Base-by-base conservation (phyloP, 2,113 vertebrate species). In the Sapajus apella region DNA sequence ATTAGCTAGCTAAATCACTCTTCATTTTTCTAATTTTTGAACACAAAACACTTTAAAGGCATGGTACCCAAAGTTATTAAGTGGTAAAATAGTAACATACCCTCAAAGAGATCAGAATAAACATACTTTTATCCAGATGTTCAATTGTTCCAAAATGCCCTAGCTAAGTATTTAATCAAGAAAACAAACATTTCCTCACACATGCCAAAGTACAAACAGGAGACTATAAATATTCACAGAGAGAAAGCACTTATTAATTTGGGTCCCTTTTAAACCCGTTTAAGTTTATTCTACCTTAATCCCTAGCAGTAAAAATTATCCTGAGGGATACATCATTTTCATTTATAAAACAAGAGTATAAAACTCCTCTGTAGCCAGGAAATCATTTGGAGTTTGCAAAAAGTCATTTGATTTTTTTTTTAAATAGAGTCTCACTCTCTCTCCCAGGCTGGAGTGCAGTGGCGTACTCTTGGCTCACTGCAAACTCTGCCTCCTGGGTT, bases 341-440 rank as follows among this genome's bases (percentile, higher is more conserved):
- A 90, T 84, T 97, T 94, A 58, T 79, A 87, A 96, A 95, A 89
- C 70, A 81, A 47, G 21, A 80, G 8, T 23, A 58, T 75, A 84
- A 92, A 92, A 92, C n/a, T 84, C 64, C 45, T 92, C 68, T 11
- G 13, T 77, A 86, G 50, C 47, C 70, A 83, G 68, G 58, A 87
- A 92, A 47, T 47, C 68, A 30, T 94, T 82, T 73, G 8, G 68
- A 68, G 50, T 66, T 87, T 91, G 20, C 79, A 40, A 85, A 95
- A 89, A 89, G 73, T 87, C 91, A 85, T 91, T 76, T 87, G 37
- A 93, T 90, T 86, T 82, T 82, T 94, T 86, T 82, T 77, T 82
- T 52, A 1, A 17, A 52, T 52, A 52, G 52, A 52, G 16, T 52
- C 52, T 52, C 52, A 5, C 52, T 52, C 52, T 52, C 17, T 6